A percentile compares a stretch with the other conserved stretches of the same genome.
These are phyloP conservation scores for Toxotes jaculatrix DNA, from an alignment of 2,113 vertebrate genomes.

Conservation along the genomic window DNA sequence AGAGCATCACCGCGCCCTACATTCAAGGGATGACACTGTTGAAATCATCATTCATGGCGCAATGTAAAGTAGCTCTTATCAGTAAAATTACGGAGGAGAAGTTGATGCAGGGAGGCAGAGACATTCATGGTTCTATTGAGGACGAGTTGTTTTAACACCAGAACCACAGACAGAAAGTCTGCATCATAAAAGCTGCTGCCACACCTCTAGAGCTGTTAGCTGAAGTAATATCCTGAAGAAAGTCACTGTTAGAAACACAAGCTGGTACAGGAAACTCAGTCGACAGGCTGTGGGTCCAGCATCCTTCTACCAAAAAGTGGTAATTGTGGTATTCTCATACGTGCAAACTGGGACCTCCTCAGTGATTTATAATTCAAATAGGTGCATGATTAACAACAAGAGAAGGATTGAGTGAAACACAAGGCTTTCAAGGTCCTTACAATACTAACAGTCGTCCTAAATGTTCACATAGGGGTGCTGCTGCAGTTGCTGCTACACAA, in stretches of 20 bases:
- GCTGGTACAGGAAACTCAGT: slow-evolving; percentile 19
- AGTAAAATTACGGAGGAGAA: slow-evolving; percentile 11
- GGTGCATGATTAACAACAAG: slow-evolving; percentile 15
- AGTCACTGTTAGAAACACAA: slow-evolving; percentile 16
- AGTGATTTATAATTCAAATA: background rate
- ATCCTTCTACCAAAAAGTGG: background rate
- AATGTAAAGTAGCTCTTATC: slow-evolving; percentile 24
- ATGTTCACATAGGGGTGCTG: slow-evolving; percentile 55
- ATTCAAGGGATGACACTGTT: slow-evolving; percentile 49
- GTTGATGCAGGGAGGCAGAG: slow-evolving; percentile 34
- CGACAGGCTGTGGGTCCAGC: background rate
- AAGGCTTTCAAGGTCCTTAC: slow-evolving; percentile 37
- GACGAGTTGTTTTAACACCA: slow-evolving; percentile 28
- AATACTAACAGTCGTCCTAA: slow-evolving; percentile 46
- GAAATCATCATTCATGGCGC: slow-evolving; percentile 41
- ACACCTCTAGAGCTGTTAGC: slow-evolving; percentile 14
- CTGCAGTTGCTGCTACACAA: slow-evolving; percentile 55
- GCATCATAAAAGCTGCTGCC: slow-evolving; percentile 47
- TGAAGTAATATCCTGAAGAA: slow-evolving; percentile 37
- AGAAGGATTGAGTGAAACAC: slow-evolving; percentile 17
- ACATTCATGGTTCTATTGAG: slow-evolving; percentile 40
- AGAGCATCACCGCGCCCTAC: slow-evolving; percentile 45
- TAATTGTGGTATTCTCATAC: background rate
- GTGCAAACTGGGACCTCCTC: slow-evolving; percentile 34
- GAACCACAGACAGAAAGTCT: slow-evolving; percentile 22